Base-by-base conservation (phyloP, 1,140 invertebrate genomes). In the Heliconius hermathena region DNA sequence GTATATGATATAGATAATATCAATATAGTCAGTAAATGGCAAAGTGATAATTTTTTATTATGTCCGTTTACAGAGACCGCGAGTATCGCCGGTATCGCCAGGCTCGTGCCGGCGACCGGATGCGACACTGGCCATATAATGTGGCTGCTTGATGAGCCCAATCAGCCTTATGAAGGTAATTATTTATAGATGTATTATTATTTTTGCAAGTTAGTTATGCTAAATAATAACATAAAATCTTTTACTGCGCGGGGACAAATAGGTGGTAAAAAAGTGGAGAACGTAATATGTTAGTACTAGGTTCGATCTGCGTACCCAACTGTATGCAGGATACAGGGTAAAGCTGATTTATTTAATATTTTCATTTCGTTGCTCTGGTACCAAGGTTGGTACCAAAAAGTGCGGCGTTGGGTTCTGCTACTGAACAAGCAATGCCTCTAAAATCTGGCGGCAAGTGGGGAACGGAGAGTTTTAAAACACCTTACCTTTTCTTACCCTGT, bases 81-180 rank as follows among this genome's bases (percentile, higher is more conserved):
- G 81, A 87, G 85, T 79, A 86, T 82, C 81, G 87, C 84, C 83
- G 87, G 89, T 86, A 88, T 91, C 86, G 90, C 89, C 89, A 90
- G 88, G 89, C 92, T 92, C 90, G 91, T 93, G 93, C 91, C 92
- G 90, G 91, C 93, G 81, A 91, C 90, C 93, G 93, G 93, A 93
- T 94, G 92, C 86, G 89, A 92, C 85, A 90, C 85, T 87, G 93
- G 91, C 89, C 88, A 93, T 92, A 93, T 92, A 90, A 95, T 95
- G 94, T 95, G 94, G 94, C 92, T 95, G 89, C 93, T 95, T 91
- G 93, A 95, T 89, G 93, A 95, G 90, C 94, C 93, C 85, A 95
- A 94, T 89, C 93, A 93, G 86, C 92, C 92, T 87, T 93, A 94
- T 90, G 92, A 93, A 94, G 93, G 93, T 94, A 86, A 91, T 82